Conservation (phyloP, 2,113 vertebrate species). For the Delphinus delphis region DNA sequence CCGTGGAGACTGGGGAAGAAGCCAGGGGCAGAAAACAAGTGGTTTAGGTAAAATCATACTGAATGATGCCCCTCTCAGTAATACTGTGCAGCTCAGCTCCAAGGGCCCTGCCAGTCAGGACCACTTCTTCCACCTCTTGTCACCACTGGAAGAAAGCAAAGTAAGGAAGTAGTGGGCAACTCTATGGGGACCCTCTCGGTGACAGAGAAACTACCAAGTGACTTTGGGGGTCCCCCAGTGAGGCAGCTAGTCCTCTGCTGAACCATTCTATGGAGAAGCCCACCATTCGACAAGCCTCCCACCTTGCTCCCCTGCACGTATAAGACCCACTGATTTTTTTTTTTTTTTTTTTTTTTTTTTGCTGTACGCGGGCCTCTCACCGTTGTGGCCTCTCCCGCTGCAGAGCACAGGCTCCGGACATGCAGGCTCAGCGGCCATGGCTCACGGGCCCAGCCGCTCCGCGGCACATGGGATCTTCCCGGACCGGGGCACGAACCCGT, state of each 20-base stretch:
- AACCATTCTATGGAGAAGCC: neutral
- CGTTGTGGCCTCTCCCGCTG: accelerated
- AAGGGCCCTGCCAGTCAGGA: no score
- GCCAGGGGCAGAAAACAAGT: neutral
- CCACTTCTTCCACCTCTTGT: accelerated
- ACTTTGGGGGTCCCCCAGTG: neutral
- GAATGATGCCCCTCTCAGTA: neutral
- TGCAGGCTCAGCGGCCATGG: no score
- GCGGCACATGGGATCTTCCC: no score
- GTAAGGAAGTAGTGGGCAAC: neutral
- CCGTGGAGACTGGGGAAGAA: neutral
- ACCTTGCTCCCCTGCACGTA: accelerated
- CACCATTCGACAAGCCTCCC: neutral
- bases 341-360: no score
- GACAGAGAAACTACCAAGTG: neutral
- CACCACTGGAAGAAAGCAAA: neutral
- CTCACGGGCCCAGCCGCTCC: no score
- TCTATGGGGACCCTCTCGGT: neutral
- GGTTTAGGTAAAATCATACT: neutral
- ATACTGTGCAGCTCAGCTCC: neutral
- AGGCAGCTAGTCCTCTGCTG: neutral
- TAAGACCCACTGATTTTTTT: neutral
- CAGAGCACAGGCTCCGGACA: no score
- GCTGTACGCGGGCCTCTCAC: no score
- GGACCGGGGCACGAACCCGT: no score